Evolutionary conservation across 2,797 vertebrate species (phyloP).

Genomic region (Xyrichtys novacula): DNA sequence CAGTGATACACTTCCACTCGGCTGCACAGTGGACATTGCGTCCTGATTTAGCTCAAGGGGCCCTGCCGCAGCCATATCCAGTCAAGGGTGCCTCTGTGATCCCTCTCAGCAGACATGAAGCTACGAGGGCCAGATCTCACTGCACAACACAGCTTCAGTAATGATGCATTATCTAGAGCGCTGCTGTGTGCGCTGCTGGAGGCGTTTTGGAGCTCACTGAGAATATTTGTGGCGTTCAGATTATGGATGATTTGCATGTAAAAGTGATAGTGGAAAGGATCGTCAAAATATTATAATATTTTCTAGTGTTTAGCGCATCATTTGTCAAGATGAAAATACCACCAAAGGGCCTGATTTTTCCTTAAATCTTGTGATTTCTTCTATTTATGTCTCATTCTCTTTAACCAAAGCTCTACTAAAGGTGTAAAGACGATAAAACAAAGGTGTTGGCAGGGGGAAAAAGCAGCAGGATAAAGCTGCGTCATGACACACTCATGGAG

Average conservation of each 20-base stretch:
- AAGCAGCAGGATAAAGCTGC: slow-evolving; percentile 52
- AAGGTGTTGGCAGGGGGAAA: slow-evolving; percentile 51
- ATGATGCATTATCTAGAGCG: slow-evolving; percentile 61
- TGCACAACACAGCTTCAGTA: slow-evolving; percentile 53
- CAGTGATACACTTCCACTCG: slow-evolving; percentile 77
- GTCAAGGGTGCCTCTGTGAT: slow-evolving; percentile 77
- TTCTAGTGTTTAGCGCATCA: not conserved
- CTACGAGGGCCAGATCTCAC: slow-evolving; percentile 55
- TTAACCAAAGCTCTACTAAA: slow-evolving; percentile 27
- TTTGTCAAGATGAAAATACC: not conserved
- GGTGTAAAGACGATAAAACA: slow-evolving; percentile 35
- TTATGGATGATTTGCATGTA: slow-evolving; percentile 49
- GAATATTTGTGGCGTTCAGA: slow-evolving; percentile 56
- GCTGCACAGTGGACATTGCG: slow-evolving; percentile 80
- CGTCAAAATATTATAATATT: slow-evolving; percentile 16
- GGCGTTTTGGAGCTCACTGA: slow-evolving; percentile 55
- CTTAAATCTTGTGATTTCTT: not conserved
- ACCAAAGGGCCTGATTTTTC: not conserved
- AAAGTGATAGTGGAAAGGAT: slow-evolving; percentile 15
- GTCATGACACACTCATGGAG: slow-evolving; percentile 51
- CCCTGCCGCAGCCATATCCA: slow-evolving; percentile 75
- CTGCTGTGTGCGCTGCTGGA: slow-evolving; percentile 38
- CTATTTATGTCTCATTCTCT: not conserved
- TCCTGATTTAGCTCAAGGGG: slow-evolving; percentile 80
- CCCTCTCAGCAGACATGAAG: slow-evolving; percentile 51